Conservation (phyloP, 2,113 vertebrate genomes). For the Motacilla alba region DNA sequence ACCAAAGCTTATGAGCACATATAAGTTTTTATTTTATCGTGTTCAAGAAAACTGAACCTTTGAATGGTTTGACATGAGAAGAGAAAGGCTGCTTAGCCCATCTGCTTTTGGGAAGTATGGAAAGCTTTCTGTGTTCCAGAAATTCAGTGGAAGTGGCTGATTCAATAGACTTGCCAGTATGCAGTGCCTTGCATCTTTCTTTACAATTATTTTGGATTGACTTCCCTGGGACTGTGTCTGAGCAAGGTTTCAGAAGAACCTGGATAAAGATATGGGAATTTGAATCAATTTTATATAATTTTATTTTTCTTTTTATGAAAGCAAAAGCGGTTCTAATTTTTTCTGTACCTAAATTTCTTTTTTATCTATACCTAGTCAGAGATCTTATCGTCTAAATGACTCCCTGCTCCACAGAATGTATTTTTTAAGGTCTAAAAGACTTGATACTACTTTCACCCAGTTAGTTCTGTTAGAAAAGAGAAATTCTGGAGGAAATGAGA, state of each 20-base stretch:
- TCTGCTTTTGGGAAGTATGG: not conserved
- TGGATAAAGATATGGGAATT: not conserved
- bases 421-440: not conserved
- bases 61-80: not conserved
- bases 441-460: not conserved
- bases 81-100: not conserved
- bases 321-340: not conserved
- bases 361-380: not conserved
- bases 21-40: not conserved
- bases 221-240: not conserved
- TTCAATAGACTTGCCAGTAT: not conserved
- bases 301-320: not conserved
- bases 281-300: not conserved
- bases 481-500: not conserved
- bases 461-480: not conserved
- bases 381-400: not conserved
- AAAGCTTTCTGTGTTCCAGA: not conserved
- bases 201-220: not conserved
- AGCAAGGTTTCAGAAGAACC: not conserved
- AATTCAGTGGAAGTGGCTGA: not conserved
- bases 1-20: not conserved
- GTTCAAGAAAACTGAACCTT: not conserved
- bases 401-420: not conserved
- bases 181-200: not conserved
- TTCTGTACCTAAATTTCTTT: not conserved